Evolutionary conservation across 1,140 invertebrate species (phyloP), one percentile per base, ranked within the genome.

Genomic region (Gryon sp.): DNA sequence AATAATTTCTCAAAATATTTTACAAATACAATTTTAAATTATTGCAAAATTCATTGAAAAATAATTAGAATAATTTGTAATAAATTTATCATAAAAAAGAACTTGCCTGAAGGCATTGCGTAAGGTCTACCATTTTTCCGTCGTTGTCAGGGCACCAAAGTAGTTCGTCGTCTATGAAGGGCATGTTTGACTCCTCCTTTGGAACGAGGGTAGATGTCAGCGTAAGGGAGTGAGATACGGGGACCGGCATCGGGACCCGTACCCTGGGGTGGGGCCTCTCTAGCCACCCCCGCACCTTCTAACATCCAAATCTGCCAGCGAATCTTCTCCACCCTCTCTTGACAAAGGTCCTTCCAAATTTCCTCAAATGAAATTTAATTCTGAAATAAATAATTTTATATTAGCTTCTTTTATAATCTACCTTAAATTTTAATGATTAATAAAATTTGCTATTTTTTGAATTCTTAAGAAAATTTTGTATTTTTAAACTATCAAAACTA

Each of bases 141-240:
- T 96, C 95, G 89, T 95, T 95, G 90, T 96, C 94, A 84, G 94
- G 94, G 91, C 95, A 95, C 95, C 95, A 97, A 78, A 96, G 92
- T 77, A 95, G 88, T 84, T 96, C 95, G 91, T 97, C 95, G 90
- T 97, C 95, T 90, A 97, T 96, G 91, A 97, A 97, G 90, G 95
- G 95, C 95, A 97, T 97, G 91, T 83, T 90, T 81, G 84, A 86
- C 83, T 87, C 87, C 83, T 88, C 87, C 82, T 88, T 88, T 82
- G 87, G 86, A 69, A 87, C 86, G 60, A 89, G 84, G 83, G 84
- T 88, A 80, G 87, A 87, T 80, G 85, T 87, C 28, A 88, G 82
- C 73, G 87, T 85, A 32, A 84, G 86, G 62, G 86, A 85, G 72
- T 88, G 88, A 55, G 86, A 88, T 87, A 88, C 84, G 80, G 87